phyloP scores from a whole-genome alignment of 2,797 vertebrate genomes.

The Pelodytes ibericus region DNA sequence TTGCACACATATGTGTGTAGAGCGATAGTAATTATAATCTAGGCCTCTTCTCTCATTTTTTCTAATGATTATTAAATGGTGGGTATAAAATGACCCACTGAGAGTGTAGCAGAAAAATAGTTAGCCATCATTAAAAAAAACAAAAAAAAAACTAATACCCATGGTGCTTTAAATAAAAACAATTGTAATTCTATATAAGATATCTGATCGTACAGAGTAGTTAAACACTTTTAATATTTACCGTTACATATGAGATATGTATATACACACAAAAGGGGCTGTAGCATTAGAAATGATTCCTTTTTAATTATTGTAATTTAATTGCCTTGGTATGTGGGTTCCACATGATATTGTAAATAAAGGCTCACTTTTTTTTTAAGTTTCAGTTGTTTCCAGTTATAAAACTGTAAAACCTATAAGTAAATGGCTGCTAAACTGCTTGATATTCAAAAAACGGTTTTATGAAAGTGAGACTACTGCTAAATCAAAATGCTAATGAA shows the following conservation, averaged over 20 bases:
- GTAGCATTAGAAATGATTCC: not conserved
- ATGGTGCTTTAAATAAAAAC: constrained; percentile 23
- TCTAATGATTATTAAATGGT: not conserved
- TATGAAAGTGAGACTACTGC: too few species aligned
- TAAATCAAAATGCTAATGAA: too few species aligned
- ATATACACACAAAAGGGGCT: constrained; percentile 29
- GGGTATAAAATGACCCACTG: not conserved
- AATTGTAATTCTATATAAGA: not conserved
- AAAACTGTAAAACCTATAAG: not conserved
- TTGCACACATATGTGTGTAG: constrained; percentile 2
- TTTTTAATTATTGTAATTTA: constrained; percentile 39
- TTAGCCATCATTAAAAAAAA: constrained; percentile 36
- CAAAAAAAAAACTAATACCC: not conserved
- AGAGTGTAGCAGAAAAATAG: constrained; percentile 12
- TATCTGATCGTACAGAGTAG: not conserved
- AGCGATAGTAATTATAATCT: not conserved
- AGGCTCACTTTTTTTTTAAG: not conserved
- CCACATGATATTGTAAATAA: constrained; percentile 43
- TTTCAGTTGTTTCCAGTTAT: not conserved
- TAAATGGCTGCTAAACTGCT: too few species aligned
- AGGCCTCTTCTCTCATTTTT: not conserved
- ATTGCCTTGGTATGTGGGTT: constrained; percentile 24
- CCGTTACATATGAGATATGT: not conserved
- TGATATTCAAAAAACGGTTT: too few species aligned
- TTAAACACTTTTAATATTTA: not conserved